These are phyloP conservation scores for Urosaurus nigricauda DNA, from an alignment of 2,797 vertebrate genomes.

Conservation along the genomic window DNA sequence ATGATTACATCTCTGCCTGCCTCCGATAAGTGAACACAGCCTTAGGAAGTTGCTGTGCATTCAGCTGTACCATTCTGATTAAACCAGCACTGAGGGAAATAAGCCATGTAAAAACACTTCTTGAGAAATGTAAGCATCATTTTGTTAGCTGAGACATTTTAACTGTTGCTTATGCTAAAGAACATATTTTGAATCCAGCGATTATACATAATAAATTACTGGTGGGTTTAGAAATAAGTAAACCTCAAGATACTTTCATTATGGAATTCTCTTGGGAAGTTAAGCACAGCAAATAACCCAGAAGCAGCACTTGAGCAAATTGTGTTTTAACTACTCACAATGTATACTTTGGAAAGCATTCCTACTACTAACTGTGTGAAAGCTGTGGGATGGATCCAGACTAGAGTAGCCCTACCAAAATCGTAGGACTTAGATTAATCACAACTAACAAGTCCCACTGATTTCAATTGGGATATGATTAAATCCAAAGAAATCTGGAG, in stretches of 20 bases:
- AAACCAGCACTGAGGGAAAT: not conserved
- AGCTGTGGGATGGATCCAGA: not conserved
- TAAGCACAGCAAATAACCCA: constrained; percentile 60
- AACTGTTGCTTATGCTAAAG: constrained; percentile 53
- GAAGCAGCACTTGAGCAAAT: constrained; percentile 62
- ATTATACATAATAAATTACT: constrained; percentile 63
- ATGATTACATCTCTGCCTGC: not conserved
- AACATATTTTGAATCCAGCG: constrained; percentile 63
- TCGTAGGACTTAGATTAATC: not conserved
- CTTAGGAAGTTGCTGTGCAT: not conserved
- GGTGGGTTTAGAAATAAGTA: constrained; percentile 62
- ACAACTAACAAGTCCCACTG: not conserved
- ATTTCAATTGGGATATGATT: not conserved
- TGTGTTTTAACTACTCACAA: constrained; percentile 42
- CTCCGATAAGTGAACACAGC: not conserved
- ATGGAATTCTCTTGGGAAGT: constrained; percentile 69
- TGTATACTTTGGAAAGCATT: not conserved
- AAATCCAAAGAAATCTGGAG: not conserved
- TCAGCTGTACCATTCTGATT: not conserved
- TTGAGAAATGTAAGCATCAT: constrained; percentile 35
- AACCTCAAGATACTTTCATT: constrained; percentile 65
- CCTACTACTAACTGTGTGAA: rapidly evolving
- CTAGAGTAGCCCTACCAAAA: not conserved
- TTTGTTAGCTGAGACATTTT: constrained; percentile 60
- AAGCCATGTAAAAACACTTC: not conserved